Base-by-base conservation (phyloP, 2,888 invertebrate species). In the Galeopsomyia nigrocyanea region DNA sequence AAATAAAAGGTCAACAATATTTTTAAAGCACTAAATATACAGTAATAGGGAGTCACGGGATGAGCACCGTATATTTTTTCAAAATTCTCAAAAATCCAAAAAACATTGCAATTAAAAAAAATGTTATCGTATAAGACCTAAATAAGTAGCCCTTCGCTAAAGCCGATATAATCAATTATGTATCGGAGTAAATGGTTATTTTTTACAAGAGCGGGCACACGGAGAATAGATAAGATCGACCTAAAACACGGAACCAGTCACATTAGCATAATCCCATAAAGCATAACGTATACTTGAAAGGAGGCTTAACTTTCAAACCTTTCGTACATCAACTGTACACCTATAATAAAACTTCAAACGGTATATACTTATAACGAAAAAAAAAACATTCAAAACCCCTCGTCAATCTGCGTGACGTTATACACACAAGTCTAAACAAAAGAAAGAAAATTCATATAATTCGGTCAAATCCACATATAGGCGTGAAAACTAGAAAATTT, bases 201-300 rank as follows among this genome's bases (percentile, higher is more conserved):
- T 63, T 26, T 57, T 51, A 55, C 31, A 47, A 63, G 68, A 46
- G 60, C 19, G 62, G 57, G 21, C 62, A 60, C 63, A 46, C 26
- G 26, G 9, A 22, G 26, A 39, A 6, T n/a, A 16, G 57, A 68
- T 71, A 67, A 16, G 55, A 72, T 68, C 67, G 19, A 39, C n/a
- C 50, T 14, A 47, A 61, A 67, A 63, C 50, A 74, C 53, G 58
- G 61, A 61, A 57, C 57, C 53, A 58, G 57, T 66, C 51, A 31
- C 17, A 66, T 71, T 74, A 74, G 50, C 70, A 74, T 71, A 67
- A 64, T 64, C 67, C 60, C 60, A 58, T 69, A 74, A 68, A 71
- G 10, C 22, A 70, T 63, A 63, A 66, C 39, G 22, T 39, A 51
- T 67, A 72, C 58, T 68, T 47, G 26, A 62, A 6, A 22, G 47